These are phyloP conservation scores for Sarcophaga variegata DNA, from an alignment of 2,888 invertebrate species.

Conservation along the genomic window DNA sequence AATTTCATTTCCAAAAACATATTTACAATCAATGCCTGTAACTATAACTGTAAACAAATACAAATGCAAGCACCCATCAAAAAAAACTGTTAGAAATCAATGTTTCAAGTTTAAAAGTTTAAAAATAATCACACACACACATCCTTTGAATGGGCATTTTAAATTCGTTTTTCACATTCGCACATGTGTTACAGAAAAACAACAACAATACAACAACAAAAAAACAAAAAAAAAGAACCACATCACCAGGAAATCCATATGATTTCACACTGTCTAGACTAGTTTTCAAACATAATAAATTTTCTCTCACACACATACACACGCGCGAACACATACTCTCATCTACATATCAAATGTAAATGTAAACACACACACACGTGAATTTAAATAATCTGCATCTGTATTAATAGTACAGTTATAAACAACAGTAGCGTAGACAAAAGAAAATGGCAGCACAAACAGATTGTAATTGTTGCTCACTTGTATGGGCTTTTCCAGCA, in stretches of 20 bases:
- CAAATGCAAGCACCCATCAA: neutral
- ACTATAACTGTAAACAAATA: no score
- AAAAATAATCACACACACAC: neutral
- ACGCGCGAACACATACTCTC: neutral
- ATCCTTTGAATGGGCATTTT: neutral
- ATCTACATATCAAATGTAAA: neutral
- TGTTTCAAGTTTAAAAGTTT: neutral
- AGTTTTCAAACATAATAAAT: slow-evolving; percentile 44
- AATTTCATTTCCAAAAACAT: no score
- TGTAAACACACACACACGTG: neutral
- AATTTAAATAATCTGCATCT: neutral
- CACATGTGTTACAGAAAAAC: neutral
- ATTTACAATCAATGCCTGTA: no score
- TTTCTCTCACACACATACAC: neutral
- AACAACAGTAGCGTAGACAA: neutral
- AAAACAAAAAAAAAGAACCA: slow-evolving; percentile 35
- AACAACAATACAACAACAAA: neutral
- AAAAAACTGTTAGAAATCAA: neutral
- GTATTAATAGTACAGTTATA: neutral
- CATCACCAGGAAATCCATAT: slow-evolving; percentile 62
- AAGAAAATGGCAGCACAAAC: neutral
- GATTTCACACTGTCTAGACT: slow-evolving; percentile 63
- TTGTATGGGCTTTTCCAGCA: no score
- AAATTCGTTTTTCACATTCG: neutral
- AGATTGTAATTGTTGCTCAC: no score